Evolutionary conservation across 2,797 vertebrate genomes (phyloP).

Genomic region (Centropyge bicolor): DNA sequence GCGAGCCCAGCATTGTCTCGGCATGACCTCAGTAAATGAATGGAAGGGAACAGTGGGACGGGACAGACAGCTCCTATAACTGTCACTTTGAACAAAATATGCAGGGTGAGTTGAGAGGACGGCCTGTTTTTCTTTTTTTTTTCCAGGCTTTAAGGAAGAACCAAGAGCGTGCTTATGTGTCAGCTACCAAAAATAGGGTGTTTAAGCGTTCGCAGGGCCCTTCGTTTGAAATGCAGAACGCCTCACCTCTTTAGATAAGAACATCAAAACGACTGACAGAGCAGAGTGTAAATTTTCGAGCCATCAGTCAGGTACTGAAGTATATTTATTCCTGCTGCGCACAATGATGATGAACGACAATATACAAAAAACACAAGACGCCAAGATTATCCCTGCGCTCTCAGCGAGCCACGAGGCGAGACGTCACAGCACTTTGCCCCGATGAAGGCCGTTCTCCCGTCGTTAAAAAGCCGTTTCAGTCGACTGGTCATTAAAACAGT

Average conservation of each 20-base stretch:
- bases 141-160: slow-evolving; percentile 32
- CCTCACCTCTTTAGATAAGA: slow-evolving; percentile 7
- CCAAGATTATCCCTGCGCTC: slow-evolving; percentile 23
- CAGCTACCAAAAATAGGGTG: slow-evolving; percentile 32
- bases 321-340: slow-evolving; percentile 18
- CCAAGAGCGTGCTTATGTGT: slow-evolving; percentile 15
- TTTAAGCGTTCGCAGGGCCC: slow-evolving; percentile 4
- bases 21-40: slow-evolving; percentile 67
- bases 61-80: slow-evolving; percentile 55
- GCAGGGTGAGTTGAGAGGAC: slow-evolving; percentile 30
- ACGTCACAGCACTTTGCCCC: slow-evolving; percentile 48
- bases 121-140: slow-evolving; percentile 3
- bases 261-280: slow-evolving; percentile 31
- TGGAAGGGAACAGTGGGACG: slow-evolving; percentile 63
- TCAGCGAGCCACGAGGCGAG: slow-evolving; percentile 50
- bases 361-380: slow-evolving; percentile 27
- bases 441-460: slow-evolving; percentile 62
- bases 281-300: slow-evolving; percentile 9
- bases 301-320: slow-evolving; percentile 13
- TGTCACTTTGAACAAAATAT: slow-evolving; percentile 69
- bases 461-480: slow-evolving; percentile 73
- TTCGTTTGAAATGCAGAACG: slow-evolving; percentile 34
- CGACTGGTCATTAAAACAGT: slow-evolving; percentile 80
- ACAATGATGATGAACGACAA: slow-evolving; percentile 40
- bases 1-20: slow-evolving; percentile 64